A percentile compares a stretch with the other conserved stretches of the same genome.
Evolutionary conservation across 1,140 invertebrate species (phyloP).

Genomic region (Orchestia grillus): DNA sequence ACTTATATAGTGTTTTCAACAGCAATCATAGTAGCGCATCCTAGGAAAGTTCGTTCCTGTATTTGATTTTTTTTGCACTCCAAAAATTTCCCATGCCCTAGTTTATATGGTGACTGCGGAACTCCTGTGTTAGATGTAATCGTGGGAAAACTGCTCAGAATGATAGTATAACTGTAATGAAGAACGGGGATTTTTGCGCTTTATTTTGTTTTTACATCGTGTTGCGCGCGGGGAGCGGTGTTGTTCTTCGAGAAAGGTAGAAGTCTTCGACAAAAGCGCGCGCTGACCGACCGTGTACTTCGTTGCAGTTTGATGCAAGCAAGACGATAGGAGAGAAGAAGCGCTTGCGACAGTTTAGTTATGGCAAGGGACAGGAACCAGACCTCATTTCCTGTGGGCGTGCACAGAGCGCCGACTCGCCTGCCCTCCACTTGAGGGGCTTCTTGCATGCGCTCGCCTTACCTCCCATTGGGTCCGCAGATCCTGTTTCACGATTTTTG

Average conservation of each 20-base stretch:
- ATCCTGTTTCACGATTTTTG: conserved; percentile 33
- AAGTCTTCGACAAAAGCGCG: conserved; percentile 25
- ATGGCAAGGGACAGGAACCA: conserved; percentile 19
- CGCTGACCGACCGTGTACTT: not conserved
- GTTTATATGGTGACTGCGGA: too few species aligned
- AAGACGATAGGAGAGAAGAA: not conserved
- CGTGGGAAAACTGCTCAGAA: too few species aligned
- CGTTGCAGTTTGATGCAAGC: not conserved
- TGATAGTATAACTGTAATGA: too few species aligned
- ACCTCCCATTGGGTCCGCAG: conserved; percentile 17
- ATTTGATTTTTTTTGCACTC: too few species aligned
- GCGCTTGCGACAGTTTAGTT: conserved; percentile 14
- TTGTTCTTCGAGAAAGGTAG: not conserved
- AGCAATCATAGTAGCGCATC: too few species aligned
- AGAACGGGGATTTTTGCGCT: too few species aligned
- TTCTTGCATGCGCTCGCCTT: conserved; percentile 43
- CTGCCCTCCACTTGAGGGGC: conserved; percentile 36
- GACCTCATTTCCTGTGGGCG: conserved; percentile 51
- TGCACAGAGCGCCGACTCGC: not conserved
- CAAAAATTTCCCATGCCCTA: too few species aligned
- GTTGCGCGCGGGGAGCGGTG: not conserved
- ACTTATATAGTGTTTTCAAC: too few species aligned
- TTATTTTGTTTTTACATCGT: too few species aligned
- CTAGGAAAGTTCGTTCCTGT: too few species aligned
- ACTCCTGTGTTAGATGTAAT: too few species aligned